These are phyloP conservation scores for Sternarchorhynchus goeldii DNA, from an alignment of 2,797 vertebrate genomes.

Conservation along the genomic window DNA sequence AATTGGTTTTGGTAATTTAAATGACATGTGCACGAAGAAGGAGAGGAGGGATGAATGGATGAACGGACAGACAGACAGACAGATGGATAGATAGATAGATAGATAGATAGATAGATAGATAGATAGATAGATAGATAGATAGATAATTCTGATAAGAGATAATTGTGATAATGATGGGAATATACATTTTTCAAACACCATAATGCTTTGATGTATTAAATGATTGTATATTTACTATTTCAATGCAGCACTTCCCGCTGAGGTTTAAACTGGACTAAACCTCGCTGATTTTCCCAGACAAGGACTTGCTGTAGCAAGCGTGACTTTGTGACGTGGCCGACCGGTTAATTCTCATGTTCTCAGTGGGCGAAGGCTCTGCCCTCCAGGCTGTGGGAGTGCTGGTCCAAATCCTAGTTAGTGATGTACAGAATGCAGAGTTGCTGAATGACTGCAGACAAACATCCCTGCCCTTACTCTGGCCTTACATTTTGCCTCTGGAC, in stretches of 20 bases:
- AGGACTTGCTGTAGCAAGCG: slow-evolving; percentile 14
- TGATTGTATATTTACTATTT: slow-evolving; percentile 52
- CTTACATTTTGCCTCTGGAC: slow-evolving; percentile 29
- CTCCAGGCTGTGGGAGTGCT: neutral
- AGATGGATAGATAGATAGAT: slow-evolving; percentile 28
- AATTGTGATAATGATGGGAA: slow-evolving; percentile 58
- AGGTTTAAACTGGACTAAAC: slow-evolving; percentile 4
- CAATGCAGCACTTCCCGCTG: slow-evolving; percentile 33
- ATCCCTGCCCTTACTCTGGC: slow-evolving; percentile 19
- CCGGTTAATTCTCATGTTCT: neutral
- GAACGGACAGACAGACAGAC: slow-evolving; percentile 14
- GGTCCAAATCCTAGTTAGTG: slow-evolving; percentile 8
- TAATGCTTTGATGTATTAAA: slow-evolving; percentile 43
- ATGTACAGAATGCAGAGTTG: slow-evolving; percentile 5
- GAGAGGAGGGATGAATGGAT: neutral
- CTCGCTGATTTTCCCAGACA: slow-evolving; percentile 15
- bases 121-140: slow-evolving; percentile 6
- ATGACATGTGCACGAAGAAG: slow-evolving; percentile 12
- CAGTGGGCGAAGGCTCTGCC: slow-evolving; percentile 2
- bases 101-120: slow-evolving; percentile 4
- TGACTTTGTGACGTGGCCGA: neutral
- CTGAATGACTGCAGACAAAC: slow-evolving; percentile 21
- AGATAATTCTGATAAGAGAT: neutral
- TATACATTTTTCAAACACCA: slow-evolving; percentile 47
- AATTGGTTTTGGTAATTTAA: slow-evolving; percentile 28